Base-by-base conservation (phyloP, 2,113 vertebrate species). In the Henicopernis longicauda region DNA sequence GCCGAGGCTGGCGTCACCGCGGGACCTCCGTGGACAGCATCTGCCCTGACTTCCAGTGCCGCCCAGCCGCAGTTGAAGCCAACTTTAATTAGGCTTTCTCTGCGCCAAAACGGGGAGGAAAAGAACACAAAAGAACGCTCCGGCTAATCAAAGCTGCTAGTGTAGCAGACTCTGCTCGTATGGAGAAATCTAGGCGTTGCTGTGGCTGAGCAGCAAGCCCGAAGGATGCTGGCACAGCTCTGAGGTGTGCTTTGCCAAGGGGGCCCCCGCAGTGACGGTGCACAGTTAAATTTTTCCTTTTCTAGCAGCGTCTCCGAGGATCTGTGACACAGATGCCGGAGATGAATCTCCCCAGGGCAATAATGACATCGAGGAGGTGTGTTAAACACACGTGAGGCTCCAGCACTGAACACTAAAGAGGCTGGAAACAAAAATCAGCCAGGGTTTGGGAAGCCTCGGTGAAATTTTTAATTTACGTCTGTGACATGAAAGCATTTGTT, bases 161-260 rank as follows among this genome's bases (percentile, higher is more conserved):
- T 5, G 3, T 0, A 6, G 80, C 2, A 2, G 18, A 1, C 1
- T 18, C 34, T n/a, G 40, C 27, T 15, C 5, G 13, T 3, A 5
- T 3, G 61, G 54, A 7, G 78, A 47, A 3, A 7, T 1, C 31
- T 0, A 9, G 54, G 42, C 4, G 0, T 13, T 8, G 82, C 73
- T 11, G 47, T 21, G 74, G 69, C 69, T 4, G 15, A 40, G 8
- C 63, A 10, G 15, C 22, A 50, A 52, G 12, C 44, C 34, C 4
- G 1, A 17, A 6, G 42, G 83, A 34, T 16, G 19, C 65, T 82
- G 93, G 86, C 65, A 3, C 42, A 22, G 55, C 84, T 45, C 1
- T 8, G 32, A 21, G 76, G 18, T 3, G 16, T 13, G n/a, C 76
- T 36, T 2, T 47, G 66, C 71, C 83, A 36, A 50, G n/a, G 55